Evolutionary conservation across 2,797 vertebrate species (phyloP).

Genomic region (Eulemur coronatus): DNA sequence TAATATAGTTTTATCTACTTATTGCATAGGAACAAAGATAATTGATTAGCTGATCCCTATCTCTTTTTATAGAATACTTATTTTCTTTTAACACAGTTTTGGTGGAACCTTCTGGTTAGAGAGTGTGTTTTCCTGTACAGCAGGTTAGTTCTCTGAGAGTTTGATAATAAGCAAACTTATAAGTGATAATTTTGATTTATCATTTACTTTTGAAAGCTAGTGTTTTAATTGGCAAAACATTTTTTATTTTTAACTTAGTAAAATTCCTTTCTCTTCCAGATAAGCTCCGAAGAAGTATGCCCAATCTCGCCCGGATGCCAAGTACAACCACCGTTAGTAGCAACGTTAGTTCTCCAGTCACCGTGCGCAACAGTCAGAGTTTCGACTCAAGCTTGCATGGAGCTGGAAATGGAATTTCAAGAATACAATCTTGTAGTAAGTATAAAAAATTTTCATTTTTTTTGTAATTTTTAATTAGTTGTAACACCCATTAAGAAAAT

Average conservation of each 20-base stretch:
- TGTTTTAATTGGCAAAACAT: not conserved
- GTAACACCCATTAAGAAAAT: not conserved
- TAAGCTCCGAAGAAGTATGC: constrained; percentile 97
- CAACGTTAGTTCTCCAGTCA: constrained; percentile 87
- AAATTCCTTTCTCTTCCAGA: constrained; percentile 84
- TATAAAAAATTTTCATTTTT: not conserved
- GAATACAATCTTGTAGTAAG: constrained; percentile 96
- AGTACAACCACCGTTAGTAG: constrained; percentile 86
- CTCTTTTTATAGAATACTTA: not conserved
- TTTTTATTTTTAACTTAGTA: not conserved
- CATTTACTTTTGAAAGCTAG: constrained; percentile 5
- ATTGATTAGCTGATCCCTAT: not conserved
- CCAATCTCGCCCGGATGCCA: constrained; percentile 92
- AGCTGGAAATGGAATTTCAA: constrained; percentile 90
- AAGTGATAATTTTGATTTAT: not conserved
- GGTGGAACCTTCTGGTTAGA: not conserved
- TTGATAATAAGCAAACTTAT: not conserved
- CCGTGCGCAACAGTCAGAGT: constrained; percentile 96
- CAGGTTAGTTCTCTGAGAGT: not conserved
- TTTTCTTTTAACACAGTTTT: not conserved
- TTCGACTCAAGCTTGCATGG: constrained; percentile 93
- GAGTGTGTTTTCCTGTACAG: not conserved
- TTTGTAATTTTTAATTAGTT: not conserved
- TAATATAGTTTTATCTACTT: not conserved
- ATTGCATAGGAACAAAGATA: not conserved